Base-by-base conservation (phyloP, 2,888 invertebrate genomes). In the Caenorhabditis sulstoni region DNA sequence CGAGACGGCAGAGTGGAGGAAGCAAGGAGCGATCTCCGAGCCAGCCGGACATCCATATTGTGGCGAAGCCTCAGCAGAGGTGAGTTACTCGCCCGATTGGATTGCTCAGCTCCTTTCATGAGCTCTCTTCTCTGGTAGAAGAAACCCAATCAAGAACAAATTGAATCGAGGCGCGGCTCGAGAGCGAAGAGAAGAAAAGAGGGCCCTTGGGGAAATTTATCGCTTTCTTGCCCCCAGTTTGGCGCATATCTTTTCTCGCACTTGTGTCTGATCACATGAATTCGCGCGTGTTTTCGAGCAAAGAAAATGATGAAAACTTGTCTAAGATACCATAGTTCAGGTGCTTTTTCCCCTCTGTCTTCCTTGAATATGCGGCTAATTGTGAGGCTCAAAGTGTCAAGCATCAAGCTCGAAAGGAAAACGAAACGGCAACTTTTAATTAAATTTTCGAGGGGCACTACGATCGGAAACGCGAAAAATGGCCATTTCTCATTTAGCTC, bases 41-140 rank as follows among this genome's bases (percentile, higher is more conserved):
- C 52, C 86, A 86, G 73, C 86, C 86, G 41, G 86, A 86, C 52
- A 86, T 86, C 50, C 86, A 86, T 37, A 68, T 71, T 12, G 70
- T 84, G 35, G 78, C 85, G 35, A 81, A 79, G 52, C 78, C 80
- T 35, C 86, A 77, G 23, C 86, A 86, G 67, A 81, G 86, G 86
- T 86, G 47, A 61, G 66, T 53, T 53, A 47, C 16, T 47, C 47
- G 47, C 47, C 16, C 47, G 64, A 59, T 61, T 61, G 49, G 57
- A 78, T 70, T 70, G 53, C 55, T 61, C 61, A 45, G 44, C 45
- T 47, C 47, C 55, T 58, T 68, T 61, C 45, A 70, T 62, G 55
- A 70, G 62, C 68, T 44, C 52, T 53, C 41, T 74, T 52, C 29
- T 52, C 58, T 52, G 49, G 57, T 65, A 16, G 37, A 47, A 61